Evolutionary conservation across 23 tunicate species (phyloP), one percentile per base, ranked within the genome.

Genomic region (Clavelina lepadiformis): DNA sequence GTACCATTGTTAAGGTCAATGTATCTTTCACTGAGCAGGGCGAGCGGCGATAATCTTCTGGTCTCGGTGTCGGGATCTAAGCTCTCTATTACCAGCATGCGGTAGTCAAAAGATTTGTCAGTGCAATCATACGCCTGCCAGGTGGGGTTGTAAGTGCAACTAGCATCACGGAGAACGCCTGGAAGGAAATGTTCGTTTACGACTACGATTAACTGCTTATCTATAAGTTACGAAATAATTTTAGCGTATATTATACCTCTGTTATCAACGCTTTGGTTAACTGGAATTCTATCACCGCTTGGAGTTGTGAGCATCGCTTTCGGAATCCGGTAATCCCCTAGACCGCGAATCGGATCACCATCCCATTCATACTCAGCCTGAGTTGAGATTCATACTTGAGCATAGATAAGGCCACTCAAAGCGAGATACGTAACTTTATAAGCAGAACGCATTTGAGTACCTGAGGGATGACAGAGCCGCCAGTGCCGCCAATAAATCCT

Each of bases 301-400:
- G 51, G 58, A 2, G 26, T 54, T 6, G 99, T 74, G 58, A 75
- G 38, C 81, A 86, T 56, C 20, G 81, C 36, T 45, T 61, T 51
- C 29, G 99, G 99, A 36, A 94, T 81, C 52, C 99, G 50, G 67
- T 94, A 94, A 53, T 94, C 99, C 26, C 99, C 99, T n/a, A 86
- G 77, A 28, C 99, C 99, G 28, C 82, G 65, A 44, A 38, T 27
- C 3, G 31, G 41, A 41, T 55, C 53, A 11, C 61, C 86, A 29
- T 80, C 94, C 99, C 99, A 94, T 35, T 38, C 91, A 64, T 7
- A 80, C 15, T 65, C 95, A 38, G 99, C 79, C 95, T 94, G 62
- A 5, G 32, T 41, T 11, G 7, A 71, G 13, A 57, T 15, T 15
- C 49, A 41, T n/a, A n/a, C n/a, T n/a, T n/a, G n/a, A n/a, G n/a